These are phyloP conservation scores for Triops longicaudatus DNA, from an alignment of 1,140 invertebrate genomes.

Conservation along the genomic window DNA sequence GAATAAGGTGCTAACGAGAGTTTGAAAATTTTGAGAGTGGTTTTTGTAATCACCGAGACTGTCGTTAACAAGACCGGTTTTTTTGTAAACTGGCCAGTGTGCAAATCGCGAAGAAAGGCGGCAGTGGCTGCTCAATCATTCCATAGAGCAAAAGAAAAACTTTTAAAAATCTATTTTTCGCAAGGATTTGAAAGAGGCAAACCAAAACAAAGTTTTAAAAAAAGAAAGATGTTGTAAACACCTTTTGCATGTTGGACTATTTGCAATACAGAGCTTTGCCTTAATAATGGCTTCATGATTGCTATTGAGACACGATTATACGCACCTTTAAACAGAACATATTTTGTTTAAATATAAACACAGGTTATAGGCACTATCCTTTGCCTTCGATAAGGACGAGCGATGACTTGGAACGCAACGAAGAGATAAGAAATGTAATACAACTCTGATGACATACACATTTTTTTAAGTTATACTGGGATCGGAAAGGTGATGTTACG, in stretches of 20 bases:
- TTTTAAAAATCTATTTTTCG: conserved; percentile 8
- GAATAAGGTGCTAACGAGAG: conserved; percentile 13
- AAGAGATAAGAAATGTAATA: too few relatives aligned
- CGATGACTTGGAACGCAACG: too few relatives aligned
- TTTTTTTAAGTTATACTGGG: too few relatives aligned
- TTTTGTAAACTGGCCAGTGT: neutral
- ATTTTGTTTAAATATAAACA: too few relatives aligned
- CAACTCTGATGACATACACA: too few relatives aligned
- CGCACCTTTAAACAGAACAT: too few relatives aligned
- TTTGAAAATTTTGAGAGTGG: neutral
- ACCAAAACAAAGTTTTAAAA: conserved; percentile 16
- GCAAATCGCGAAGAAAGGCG: neutral
- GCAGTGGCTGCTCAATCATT: conserved; percentile 14
- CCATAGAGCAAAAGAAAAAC: conserved; percentile 9
- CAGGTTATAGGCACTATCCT: too few relatives aligned
- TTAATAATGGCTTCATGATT: neutral
- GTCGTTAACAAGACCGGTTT: neutral
- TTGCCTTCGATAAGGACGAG: too few relatives aligned
- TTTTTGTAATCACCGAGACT: neutral
- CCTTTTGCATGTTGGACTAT: conserved; percentile 15
- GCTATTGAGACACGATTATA: too few relatives aligned
- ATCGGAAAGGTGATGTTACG: too few relatives aligned
- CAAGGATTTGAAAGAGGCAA: conserved; percentile 15
- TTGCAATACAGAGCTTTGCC: conserved; percentile 14
- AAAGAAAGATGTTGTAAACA: conserved; percentile 9